Evolutionary conservation across 2,888 invertebrate species (phyloP), one percentile per base, ranked within the genome.

Genomic region (Drosophila gaucha): DNA sequence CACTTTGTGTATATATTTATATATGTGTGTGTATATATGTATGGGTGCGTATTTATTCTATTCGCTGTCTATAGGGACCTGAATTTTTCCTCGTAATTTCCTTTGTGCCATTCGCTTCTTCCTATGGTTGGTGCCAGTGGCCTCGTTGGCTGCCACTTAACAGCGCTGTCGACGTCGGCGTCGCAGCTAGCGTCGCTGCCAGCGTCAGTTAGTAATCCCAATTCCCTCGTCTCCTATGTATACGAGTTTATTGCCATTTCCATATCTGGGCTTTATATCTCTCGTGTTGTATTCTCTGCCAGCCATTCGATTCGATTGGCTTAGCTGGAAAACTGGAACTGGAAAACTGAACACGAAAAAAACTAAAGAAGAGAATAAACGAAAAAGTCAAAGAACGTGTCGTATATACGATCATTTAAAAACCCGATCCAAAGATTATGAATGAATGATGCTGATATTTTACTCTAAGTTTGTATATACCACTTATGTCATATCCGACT

Each of bases 51-150:
- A 54, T 58, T 56, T 67, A 43, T 71, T 86, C 77, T 73, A 79
- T 74, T 60, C 80, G 58, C 60, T 71, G 85, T 18, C 77, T 77
- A 86, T 79, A 78, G 88, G 85, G 85, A 88, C 84, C 88, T 86
- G 80, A 83, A 70, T 86, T 85, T 83, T 83, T 83, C 86, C 87
- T 82, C 71, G 87, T 83, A 83, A 82, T 87, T 83, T 87, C 83
- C 82, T 86, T 84, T 82, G 84, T 73, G 66, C 57, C 67, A 33
- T 51, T 58, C 60, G 55, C 49, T 58, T 30, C 49, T 44, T 51
- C 56, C 33, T 31, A 43, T 38, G 58, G 28, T 50, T n/a, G 31
- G 31, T 67, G 62, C 50, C 67, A 54, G 64, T 78, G 78, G 67
- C 74, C 67, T 72, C 67, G 60, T 57, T 77, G 62, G 41, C 62